Percentiles rank a stretch among this genome's conserved stretches.
Conservation (phyloP, 92 coral and sea anemone genomes). For the Zoanthus sansibaricus region DNA sequence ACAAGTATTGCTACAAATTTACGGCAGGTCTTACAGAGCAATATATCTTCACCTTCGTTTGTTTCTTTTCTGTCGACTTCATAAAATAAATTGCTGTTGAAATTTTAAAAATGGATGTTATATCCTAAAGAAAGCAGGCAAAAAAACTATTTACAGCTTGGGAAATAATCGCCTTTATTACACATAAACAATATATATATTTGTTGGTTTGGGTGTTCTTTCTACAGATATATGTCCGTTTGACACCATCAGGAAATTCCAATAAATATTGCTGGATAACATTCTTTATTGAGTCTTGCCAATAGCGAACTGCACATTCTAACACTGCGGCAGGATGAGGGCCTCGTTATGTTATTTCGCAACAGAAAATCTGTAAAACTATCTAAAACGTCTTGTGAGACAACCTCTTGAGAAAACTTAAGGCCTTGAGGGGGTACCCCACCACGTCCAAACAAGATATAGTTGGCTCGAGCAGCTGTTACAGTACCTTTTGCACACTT, state of each 20-base stretch:
- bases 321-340: slow-evolving; percentile 63
- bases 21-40: neutral
- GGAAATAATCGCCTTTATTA: slow-evolving; percentile 19
- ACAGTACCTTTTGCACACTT: slow-evolving; percentile 49
- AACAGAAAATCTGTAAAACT: slow-evolving; percentile 51
- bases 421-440: slow-evolving; percentile 52
- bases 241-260: slow-evolving; percentile 44
- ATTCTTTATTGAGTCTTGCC: slow-evolving; percentile 55
- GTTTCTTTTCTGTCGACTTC: neutral
- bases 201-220: slow-evolving; percentile 17
- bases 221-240: neutral
- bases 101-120: slow-evolving; percentile 9
- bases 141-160: slow-evolving; percentile 24
- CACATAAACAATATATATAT: slow-evolving; percentile 9
- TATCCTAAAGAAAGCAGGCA: slow-evolving; percentile 15
- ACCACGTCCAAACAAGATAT: slow-evolving; percentile 65
- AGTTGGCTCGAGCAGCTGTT: slow-evolving; percentile 60
- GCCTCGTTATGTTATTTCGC: slow-evolving; percentile 56
- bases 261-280: slow-evolving; percentile 52
- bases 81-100: neutral
- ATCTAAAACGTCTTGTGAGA: slow-evolving; percentile 47
- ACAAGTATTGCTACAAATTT: neutral
- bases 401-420: slow-evolving; percentile 50
- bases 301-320: slow-evolving; percentile 53
- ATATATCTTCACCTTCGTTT: neutral